These are phyloP conservation scores for Scarus forsteni DNA, from an alignment of 2,797 vertebrate species.

Conservation along the genomic window DNA sequence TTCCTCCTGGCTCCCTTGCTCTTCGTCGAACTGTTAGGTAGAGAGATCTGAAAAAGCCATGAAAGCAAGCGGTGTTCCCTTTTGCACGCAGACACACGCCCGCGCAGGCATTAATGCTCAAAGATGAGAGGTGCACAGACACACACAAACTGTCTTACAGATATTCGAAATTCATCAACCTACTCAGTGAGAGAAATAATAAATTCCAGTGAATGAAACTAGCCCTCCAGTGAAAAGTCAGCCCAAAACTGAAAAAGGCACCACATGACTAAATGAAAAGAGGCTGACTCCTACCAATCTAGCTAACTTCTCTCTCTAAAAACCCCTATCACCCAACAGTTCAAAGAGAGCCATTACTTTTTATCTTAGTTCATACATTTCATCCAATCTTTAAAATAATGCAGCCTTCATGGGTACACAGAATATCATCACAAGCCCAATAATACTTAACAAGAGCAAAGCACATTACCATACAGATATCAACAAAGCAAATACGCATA, in stretches of 20 bases:
- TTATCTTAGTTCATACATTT: slow-evolving; percentile 31
- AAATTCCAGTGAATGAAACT: slow-evolving; percentile 71
- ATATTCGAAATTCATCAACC: slow-evolving; percentile 74
- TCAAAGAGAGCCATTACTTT: slow-evolving; percentile 45
- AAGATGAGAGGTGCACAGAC: slow-evolving; percentile 1
- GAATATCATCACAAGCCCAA: slow-evolving; percentile 11
- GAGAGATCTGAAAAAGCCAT: slow-evolving; percentile 79
- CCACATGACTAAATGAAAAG: slow-evolving; percentile 69
- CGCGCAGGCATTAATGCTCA: slow-evolving; percentile 16
- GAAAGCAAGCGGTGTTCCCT: slow-evolving; percentile 62
- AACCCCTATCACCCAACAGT: neutral
- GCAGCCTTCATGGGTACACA: slow-evolving; percentile 20
- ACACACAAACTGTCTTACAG: slow-evolving; percentile 53
- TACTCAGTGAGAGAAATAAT: slow-evolving; percentile 72
- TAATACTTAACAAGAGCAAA: slow-evolving; percentile 22
- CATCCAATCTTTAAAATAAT: slow-evolving; percentile 12
- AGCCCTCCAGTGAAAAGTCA: slow-evolving; percentile 68
- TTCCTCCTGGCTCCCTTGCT: slow-evolving; percentile 65
- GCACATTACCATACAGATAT: slow-evolving; percentile 13
- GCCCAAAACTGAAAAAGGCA: slow-evolving; percentile 56
- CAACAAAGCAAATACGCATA: slow-evolving; percentile 35
- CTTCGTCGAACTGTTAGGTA: slow-evolving; percentile 66
- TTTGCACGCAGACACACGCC: slow-evolving; percentile 32
- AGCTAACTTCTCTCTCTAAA: neutral
- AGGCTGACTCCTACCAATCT: slow-evolving; percentile 59